Evolutionary conservation across 2,113 vertebrate genomes (phyloP).

Genomic region (Riparia riparia): DNA sequence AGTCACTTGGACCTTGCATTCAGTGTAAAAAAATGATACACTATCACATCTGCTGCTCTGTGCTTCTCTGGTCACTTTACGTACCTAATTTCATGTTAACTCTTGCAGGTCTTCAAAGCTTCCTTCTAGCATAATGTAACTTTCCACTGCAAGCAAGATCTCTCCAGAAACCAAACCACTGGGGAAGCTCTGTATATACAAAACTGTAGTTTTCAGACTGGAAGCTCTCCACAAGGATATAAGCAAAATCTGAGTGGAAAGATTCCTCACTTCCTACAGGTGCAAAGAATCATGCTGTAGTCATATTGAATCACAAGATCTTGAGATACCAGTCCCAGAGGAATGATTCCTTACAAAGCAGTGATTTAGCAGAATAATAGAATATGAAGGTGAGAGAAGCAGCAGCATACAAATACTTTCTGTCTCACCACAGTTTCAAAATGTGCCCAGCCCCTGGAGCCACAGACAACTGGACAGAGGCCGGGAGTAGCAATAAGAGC

Average conservation of each 20-base stretch:
- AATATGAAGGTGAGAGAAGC: not conserved
- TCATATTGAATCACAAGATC: not conserved
- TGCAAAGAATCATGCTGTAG: not conserved
- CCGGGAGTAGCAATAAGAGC: not conserved
- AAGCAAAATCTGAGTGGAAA: not conserved
- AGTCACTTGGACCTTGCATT: not conserved
- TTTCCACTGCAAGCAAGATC: not conserved
- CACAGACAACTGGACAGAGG: not conserved
- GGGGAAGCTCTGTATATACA: not conserved
- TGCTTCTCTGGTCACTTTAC: not conserved
- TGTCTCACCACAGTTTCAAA: not conserved
- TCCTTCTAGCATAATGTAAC: not conserved
- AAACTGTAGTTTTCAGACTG: not conserved
- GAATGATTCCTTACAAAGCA: not conserved
- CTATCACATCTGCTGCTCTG: not conserved
- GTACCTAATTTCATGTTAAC: not conserved
- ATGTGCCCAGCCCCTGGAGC: not conserved
- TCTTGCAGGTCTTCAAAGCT: not conserved
- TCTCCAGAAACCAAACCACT: not conserved
- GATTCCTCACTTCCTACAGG: not conserved
- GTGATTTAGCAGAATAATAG: not conserved
- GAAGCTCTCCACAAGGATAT: not conserved
- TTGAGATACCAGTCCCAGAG: conserved; percentile 7
- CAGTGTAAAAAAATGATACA: not conserved
- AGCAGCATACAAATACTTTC: not conserved